A percentile compares a stretch with the other conserved stretches of the same genome.
Evolutionary conservation across 1,140 invertebrate species (phyloP).

Genomic region (Nymphalis io): DNA sequence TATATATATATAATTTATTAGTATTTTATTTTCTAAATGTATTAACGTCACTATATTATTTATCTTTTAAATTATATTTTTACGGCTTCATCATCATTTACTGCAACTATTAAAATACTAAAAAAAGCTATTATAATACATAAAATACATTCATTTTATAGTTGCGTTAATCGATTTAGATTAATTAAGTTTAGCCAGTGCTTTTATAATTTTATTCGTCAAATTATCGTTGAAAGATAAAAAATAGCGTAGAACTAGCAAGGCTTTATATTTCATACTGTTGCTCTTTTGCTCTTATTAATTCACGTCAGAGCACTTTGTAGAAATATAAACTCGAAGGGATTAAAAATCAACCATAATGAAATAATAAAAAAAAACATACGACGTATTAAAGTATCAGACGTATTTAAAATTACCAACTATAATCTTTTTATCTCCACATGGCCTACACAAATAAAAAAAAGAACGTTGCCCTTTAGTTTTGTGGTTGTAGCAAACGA

Average conservation of each 20-base stretch:
- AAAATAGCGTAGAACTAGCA: background rate
- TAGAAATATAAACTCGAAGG: conserved; percentile 1
- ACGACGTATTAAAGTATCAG: background rate
- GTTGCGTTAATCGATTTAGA: background rate
- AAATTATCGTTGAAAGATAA: conserved; percentile 1
- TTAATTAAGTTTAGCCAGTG: background rate
- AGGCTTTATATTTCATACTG: too few relatives aligned
- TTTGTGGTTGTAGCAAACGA: background rate
- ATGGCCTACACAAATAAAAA: background rate
- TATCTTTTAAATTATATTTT: too few relatives aligned
- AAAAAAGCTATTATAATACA: too few relatives aligned
- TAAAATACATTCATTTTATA: background rate
- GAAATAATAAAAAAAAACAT: background rate
- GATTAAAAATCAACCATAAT: conserved; percentile 12
- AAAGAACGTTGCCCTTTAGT: background rate
- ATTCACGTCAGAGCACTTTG: conserved; percentile 3
- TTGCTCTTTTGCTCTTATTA: conserved; percentile 1
- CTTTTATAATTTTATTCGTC: background rate
- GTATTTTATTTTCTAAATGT: too few relatives aligned
- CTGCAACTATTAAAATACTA: too few relatives aligned
- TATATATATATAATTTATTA: background rate
- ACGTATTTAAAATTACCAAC: conserved; percentile 19
- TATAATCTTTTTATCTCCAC: conserved; percentile 27
- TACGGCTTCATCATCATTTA: too few relatives aligned
- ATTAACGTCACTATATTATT: too few relatives aligned